These are phyloP conservation scores for Hydrotaea cyrtoneurina DNA, from an alignment of 2,888 invertebrate species.

Conservation along the genomic window DNA sequence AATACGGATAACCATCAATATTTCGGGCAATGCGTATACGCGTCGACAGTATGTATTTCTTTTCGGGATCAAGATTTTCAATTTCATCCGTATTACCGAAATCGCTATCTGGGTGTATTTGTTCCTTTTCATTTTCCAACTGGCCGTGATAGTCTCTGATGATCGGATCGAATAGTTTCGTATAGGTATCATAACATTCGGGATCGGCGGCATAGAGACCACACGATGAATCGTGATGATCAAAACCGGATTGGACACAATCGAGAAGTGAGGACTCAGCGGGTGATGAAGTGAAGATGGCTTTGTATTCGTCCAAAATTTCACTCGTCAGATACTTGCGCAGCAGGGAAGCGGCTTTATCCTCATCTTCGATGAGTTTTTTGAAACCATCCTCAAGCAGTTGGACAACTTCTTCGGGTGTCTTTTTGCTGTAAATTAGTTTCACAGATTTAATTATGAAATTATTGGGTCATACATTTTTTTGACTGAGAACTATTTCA, in stretches of 20 bases:
- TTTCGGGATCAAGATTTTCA: constrained; percentile 85
- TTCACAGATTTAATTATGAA: too few relatives aligned
- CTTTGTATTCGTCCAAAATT: constrained; percentile 82
- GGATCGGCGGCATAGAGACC: constrained; percentile 86
- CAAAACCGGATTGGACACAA: constrained; percentile 85
- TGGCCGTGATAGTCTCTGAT: constrained; percentile 85
- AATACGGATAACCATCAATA: constrained; percentile 84
- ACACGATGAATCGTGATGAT: constrained; percentile 84
- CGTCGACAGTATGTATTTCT: constrained; percentile 84
- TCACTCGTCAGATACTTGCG: constrained; percentile 84
- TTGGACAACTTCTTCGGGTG: constrained; percentile 78
- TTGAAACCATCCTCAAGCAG: constrained; percentile 82
- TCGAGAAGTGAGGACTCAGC: constrained; percentile 84
- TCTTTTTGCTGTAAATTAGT: constrained; percentile 74
- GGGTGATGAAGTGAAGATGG: constrained; percentile 82
- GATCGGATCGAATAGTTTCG: constrained; percentile 85
- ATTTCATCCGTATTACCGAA: constrained; percentile 84
- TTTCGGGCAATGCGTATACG: constrained; percentile 85
- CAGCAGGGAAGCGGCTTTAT: constrained; percentile 83
- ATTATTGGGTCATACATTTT: too few relatives aligned
- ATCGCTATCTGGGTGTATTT: constrained; percentile 84
- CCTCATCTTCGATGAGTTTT: constrained; percentile 81
- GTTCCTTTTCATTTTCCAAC: constrained; percentile 79
- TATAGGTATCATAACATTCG: constrained; percentile 84
- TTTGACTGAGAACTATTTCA: too few relatives aligned